Evolutionary conservation across 2,113 vertebrate genomes (phyloP).

Genomic region (Spheniscus mendiculus): DNA sequence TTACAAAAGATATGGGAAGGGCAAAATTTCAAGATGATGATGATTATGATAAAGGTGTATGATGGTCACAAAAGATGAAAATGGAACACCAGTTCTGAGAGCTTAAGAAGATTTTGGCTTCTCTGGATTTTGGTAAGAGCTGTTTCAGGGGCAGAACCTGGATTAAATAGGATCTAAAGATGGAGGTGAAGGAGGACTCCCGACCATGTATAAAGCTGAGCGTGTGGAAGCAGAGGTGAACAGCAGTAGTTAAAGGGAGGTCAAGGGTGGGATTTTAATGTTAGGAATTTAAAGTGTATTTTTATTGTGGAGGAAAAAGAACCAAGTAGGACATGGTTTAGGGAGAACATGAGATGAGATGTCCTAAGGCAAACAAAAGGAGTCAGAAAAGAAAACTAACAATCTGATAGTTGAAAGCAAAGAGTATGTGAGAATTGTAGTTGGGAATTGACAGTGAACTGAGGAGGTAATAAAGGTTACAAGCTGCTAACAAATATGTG

Average conservation of each 20-base stretch:
- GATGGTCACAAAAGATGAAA: background rate
- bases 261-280: background rate
- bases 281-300: background rate
- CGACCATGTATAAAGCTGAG: fast-evolving
- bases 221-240: background rate
- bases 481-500: background rate
- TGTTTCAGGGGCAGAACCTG: background rate
- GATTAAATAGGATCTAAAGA: background rate
- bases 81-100: background rate
- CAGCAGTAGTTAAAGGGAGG: background rate
- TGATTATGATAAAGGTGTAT: background rate
- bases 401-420: background rate
- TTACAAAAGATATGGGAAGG: background rate
- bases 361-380: background rate
- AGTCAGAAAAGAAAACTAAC: background rate
- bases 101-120: background rate
- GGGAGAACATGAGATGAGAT: background rate
- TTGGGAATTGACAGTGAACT: background rate
- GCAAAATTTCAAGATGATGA: background rate
- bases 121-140: background rate
- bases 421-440: background rate
- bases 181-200: background rate
- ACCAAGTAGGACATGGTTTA: background rate
- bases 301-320: background rate
- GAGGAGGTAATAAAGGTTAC: background rate